Conservation (phyloP, 1,140 invertebrate species). For the Apis dorsata region DNA sequence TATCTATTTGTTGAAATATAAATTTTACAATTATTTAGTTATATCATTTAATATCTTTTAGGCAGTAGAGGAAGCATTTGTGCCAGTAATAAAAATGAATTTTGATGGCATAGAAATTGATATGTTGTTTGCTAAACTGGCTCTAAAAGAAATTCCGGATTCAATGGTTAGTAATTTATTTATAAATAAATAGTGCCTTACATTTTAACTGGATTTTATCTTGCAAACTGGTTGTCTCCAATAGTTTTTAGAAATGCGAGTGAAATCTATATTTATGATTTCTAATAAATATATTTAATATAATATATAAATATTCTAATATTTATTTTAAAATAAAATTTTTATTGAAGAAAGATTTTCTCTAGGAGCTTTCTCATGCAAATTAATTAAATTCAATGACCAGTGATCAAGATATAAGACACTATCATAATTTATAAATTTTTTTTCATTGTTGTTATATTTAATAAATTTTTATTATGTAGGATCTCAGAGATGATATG, state of each 20-base stretch:
- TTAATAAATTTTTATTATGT: constrained; percentile 63
- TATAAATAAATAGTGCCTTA: not conserved
- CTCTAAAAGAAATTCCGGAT: constrained; percentile 94
- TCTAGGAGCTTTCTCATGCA: too few species aligned
- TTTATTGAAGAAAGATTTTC: too few species aligned
- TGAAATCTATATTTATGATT: too few species aligned
- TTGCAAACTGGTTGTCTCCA: too few species aligned
- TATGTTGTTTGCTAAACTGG: constrained; percentile 96
- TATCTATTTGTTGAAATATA: not conserved
- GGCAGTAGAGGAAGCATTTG: constrained; percentile 99
- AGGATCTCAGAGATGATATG: constrained; percentile 94
- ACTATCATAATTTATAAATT: not conserved
- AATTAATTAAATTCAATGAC: too few species aligned
- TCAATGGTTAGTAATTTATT: constrained; percentile 78
- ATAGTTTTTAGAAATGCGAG: too few species aligned
- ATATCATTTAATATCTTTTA: constrained; percentile 71
- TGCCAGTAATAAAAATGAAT: constrained; percentile 99
- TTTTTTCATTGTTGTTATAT: constrained; percentile 5
- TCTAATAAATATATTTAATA: too few species aligned
- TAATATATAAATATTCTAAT: too few species aligned
- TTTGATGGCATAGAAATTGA: constrained; percentile 99
- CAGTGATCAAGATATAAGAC: too few species aligned
- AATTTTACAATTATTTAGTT: not conserved
- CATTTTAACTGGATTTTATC: too few species aligned
- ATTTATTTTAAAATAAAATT: too few species aligned